Percentiles rank a stretch among this genome's conserved stretches.
These are phyloP conservation scores for Lepidurus packardi DNA, from an alignment of 1,140 invertebrate genomes.

Conservation along the genomic window DNA sequence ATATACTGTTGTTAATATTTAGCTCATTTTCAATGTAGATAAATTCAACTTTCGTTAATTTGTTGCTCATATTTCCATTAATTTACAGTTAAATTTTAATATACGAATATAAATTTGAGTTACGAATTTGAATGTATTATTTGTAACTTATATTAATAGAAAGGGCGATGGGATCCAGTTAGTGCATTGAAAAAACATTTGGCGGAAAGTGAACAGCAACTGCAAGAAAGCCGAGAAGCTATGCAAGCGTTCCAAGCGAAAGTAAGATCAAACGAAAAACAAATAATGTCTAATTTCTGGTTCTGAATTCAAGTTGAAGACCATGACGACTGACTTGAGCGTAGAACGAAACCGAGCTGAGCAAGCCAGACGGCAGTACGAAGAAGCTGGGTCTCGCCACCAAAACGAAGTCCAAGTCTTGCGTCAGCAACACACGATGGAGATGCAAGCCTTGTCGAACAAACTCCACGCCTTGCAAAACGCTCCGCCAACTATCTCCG, in stretches of 20 bases:
- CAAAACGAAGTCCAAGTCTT: conserved; percentile 54
- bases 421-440: conserved; percentile 52
- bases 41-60: no score
- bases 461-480: conserved; percentile 46
- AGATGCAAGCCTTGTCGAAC: conserved; percentile 48
- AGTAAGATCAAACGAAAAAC: conserved; percentile 42
- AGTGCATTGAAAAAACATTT: conserved; percentile 79
- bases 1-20: no score
- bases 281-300: conserved; percentile 39
- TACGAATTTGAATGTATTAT: no score
- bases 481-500: conserved; percentile 38
- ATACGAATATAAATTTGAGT: no score
- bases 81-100: no score
- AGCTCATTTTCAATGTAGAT: no score
- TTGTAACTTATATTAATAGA: conserved; percentile 42
- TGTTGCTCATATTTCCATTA: no score
- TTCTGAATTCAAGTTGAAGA: conserved; percentile 53
- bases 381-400: conserved; percentile 51
- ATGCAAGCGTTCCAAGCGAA: conserved; percentile 60
- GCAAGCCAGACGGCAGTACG: conserved; percentile 51
- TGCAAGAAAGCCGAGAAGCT: conserved; percentile 64
- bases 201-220: conserved; percentile 67
- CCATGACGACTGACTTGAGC: conserved; percentile 65
- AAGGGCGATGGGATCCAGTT: conserved; percentile 75
- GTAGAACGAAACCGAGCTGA: conserved; percentile 55